These are phyloP conservation scores for Sebastes glaucus DNA, from an alignment of 2,797 vertebrate species.

Conservation along the genomic window DNA sequence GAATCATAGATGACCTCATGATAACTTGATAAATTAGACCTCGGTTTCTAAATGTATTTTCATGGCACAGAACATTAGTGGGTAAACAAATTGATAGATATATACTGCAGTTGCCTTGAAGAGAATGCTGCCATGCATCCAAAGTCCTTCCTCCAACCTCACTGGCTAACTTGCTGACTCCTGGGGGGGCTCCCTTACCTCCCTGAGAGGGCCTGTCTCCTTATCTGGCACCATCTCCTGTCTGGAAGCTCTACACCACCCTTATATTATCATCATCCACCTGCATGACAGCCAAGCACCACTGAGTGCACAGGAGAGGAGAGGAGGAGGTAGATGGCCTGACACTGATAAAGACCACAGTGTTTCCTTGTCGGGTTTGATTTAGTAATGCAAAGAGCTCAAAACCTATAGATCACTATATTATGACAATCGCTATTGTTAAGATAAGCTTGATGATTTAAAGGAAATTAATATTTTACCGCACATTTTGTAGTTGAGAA, in stretches of 20 bases:
- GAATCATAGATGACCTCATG: neutral
- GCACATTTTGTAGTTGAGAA: neutral
- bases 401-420: neutral
- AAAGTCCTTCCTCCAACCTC: neutral
- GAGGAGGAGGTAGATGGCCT: slow-evolving; percentile 70
- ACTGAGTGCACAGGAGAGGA: slow-evolving; percentile 60
- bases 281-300: slow-evolving; percentile 81
- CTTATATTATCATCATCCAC: slow-evolving; percentile 82
- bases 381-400: neutral
- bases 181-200: slow-evolving; percentile 66
- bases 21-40: neutral
- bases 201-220: slow-evolving; percentile 68
- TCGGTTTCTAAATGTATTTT: neutral
- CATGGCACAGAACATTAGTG: neutral
- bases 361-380: slow-evolving; percentile 28
- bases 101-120: neutral
- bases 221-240: slow-evolving; percentile 86
- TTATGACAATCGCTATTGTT: neutral
- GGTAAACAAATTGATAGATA: neutral
- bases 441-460: neutral
- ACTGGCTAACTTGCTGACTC: slow-evolving; percentile 15
- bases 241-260: slow-evolving; percentile 78
- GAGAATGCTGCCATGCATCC: neutral
- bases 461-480: neutral
- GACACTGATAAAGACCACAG: slow-evolving; percentile 70